Evolutionary conservation across 2,113 vertebrate species (phyloP).

Genomic region (Cephalopholis sonnerati): DNA sequence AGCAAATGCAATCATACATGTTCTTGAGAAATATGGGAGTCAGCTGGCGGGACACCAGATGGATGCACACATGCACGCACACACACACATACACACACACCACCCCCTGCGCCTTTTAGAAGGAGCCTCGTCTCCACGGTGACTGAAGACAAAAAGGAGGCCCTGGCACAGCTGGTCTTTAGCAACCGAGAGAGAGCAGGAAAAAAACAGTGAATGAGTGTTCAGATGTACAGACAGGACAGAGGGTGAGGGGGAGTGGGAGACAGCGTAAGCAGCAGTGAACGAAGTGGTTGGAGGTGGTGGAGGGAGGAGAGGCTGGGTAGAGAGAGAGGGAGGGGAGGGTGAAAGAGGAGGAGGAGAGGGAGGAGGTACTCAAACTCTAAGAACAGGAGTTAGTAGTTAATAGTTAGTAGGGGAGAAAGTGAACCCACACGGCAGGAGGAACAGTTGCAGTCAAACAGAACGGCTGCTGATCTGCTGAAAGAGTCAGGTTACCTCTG

Average conservation of each 20-base stretch:
- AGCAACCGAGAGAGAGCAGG: slow-evolving; percentile 28
- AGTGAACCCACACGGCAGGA: slow-evolving; percentile 44
- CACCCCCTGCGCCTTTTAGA: slow-evolving; percentile 53
- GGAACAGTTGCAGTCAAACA: slow-evolving; percentile 27
- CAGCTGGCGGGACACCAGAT: slow-evolving; percentile 64
- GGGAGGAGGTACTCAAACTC: slow-evolving; percentile 55
- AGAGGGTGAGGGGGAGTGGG: slow-evolving; percentile 69
- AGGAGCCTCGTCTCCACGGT: slow-evolving; percentile 73
- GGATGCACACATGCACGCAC: slow-evolving; percentile 46
- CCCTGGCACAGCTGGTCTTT: slow-evolving; percentile 79
- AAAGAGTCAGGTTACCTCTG: slow-evolving; percentile 58
- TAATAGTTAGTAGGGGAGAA: slow-evolving; percentile 50
- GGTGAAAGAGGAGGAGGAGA: slow-evolving; percentile 20
- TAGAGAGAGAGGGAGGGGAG: slow-evolving; percentile 14
- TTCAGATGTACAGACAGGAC: slow-evolving; percentile 60
- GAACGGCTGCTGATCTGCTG: slow-evolving; percentile 37
- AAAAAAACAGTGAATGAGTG: slow-evolving; percentile 53
- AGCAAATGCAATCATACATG: slow-evolving; percentile 1
- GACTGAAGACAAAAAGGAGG: slow-evolving; percentile 78
- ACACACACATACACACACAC: slow-evolving; percentile 48
- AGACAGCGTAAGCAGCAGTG: slow-evolving; percentile 44
- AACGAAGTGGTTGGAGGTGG: slow-evolving; percentile 21
- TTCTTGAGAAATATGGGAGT: slow-evolving; percentile 42
- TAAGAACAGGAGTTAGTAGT: slow-evolving; percentile 38
- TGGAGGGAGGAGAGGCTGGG: slow-evolving; percentile 19